phyloP scores from a whole-genome alignment of 2,888 invertebrate genomes.

The Isoperla grammatica region DNA sequence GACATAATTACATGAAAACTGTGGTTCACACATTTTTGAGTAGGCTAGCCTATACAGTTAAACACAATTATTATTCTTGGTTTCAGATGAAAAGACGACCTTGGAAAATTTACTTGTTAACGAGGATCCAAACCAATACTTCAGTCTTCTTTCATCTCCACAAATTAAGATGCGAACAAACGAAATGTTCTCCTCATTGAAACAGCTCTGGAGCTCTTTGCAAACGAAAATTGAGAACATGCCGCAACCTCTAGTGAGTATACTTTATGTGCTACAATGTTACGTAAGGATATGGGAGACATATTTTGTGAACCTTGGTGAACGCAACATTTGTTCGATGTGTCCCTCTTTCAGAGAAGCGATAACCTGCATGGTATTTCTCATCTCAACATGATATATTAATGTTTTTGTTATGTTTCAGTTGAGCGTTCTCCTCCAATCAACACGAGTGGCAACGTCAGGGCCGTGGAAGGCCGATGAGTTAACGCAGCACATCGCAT shows the following conservation, averaged over 20 bases:
- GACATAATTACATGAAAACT: too few species aligned
- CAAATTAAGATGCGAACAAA: constrained; percentile 5
- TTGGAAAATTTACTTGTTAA: constrained; percentile 23
- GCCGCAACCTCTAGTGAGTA: constrained; percentile 22
- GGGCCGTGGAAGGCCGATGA: constrained; percentile 5
- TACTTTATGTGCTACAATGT: neutral
- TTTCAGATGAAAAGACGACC: constrained; percentile 13
- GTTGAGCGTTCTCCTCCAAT: too few species aligned
- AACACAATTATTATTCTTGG: too few species aligned
- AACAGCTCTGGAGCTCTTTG: constrained; percentile 3
- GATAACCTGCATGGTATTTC: too few species aligned
- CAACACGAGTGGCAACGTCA: neutral
- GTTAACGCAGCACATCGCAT: constrained; percentile 6
- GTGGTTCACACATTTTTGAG: too few species aligned
- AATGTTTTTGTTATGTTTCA: neutral
- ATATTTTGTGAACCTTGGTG: too few species aligned
- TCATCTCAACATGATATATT: neutral
- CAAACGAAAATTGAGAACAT: constrained; percentile 16
- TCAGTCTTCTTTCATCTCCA: constrained; percentile 16
- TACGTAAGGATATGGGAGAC: too few species aligned
- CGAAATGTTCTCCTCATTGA: constrained; percentile 3
- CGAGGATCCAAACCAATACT: constrained; percentile 22
- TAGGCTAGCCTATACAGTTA: too few species aligned
- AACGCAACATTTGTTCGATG: too few species aligned
- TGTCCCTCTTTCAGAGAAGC: too few species aligned